phyloP scores from a whole-genome alignment of 92 coral and sea anemone genomes.

The Parazoanthus atlanticus region DNA sequence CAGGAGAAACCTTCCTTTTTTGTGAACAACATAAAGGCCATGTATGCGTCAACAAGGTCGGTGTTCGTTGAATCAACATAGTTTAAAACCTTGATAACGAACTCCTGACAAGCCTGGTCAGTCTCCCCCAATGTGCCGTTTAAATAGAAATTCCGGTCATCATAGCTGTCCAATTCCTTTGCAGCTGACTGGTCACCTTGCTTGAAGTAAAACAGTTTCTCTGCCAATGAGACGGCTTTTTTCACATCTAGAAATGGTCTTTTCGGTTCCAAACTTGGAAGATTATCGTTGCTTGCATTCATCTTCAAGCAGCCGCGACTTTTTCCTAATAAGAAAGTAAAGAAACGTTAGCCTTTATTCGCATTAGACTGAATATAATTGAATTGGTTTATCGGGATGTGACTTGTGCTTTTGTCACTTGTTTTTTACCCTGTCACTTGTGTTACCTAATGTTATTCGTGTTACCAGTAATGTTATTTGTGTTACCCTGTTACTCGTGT shows the following conservation, averaged over 20 bases:
- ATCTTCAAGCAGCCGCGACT: not conserved
- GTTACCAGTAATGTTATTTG: too few relatives aligned
- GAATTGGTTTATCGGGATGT: too few relatives aligned
- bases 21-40: slow-evolving; percentile 54
- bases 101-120: slow-evolving; percentile 38
- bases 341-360: not conserved
- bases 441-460: too few relatives aligned
- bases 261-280: not conserved
- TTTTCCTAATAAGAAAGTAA: slow-evolving; percentile 1
- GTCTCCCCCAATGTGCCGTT: slow-evolving; percentile 39
- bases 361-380: too few relatives aligned
- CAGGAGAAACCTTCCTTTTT: slow-evolving; percentile 58
- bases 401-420: too few relatives aligned
- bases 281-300: not conserved
- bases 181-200: slow-evolving; percentile 31
- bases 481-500: too few relatives aligned
- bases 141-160: slow-evolving; percentile 76
- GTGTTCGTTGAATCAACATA: slow-evolving; percentile 52
- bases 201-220: slow-evolving; percentile 57
- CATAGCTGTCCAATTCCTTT: slow-evolving; percentile 76
- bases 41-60: slow-evolving; percentile 61
- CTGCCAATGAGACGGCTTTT: slow-evolving; percentile 61
- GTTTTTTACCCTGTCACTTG: too few relatives aligned
- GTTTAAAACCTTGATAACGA: slow-evolving; percentile 75
- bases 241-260: slow-evolving; percentile 60